A percentile compares a stretch with the other conserved stretches of the same genome.
Evolutionary conservation across 2,113 vertebrate species (phyloP).

Genomic region (Salvelinus fontinalis): DNA sequence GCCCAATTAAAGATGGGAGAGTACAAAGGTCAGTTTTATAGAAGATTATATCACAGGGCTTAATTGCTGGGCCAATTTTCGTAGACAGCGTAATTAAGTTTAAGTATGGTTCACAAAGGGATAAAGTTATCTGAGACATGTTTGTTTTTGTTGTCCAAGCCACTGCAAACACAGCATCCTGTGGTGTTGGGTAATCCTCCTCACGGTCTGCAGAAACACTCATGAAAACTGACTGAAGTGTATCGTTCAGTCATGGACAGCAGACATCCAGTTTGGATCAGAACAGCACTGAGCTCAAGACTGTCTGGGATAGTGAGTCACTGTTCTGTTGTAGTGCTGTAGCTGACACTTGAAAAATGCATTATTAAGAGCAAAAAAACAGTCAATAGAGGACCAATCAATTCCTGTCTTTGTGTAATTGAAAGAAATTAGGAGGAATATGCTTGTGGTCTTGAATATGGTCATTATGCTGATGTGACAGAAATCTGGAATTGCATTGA

Average conservation of each 20-base stretch:
- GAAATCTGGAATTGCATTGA: constrained; percentile 35
- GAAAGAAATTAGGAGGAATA: constrained; percentile 24
- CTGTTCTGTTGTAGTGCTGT: not conserved
- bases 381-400: constrained; percentile 23
- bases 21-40: constrained; percentile 11
- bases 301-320: not conserved
- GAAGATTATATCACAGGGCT: constrained; percentile 17
- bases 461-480: constrained; percentile 32
- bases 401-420: constrained; percentile 27
- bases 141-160: not conserved
- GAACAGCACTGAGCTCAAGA: not conserved
- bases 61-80: constrained; percentile 8
- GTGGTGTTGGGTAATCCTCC: not conserved
- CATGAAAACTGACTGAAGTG: not conserved
- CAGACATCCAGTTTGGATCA: not conserved
- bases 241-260: not conserved
- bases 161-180: not conserved
- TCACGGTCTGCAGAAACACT: not conserved
- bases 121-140: not conserved
- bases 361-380: constrained; percentile 33
- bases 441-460: constrained; percentile 23
- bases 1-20: constrained; percentile 14
- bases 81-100: not conserved
- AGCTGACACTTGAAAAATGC: constrained; percentile 21
- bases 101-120: not conserved